Conservation (phyloP, 2,113 vertebrate genomes). For the Oxyura jamaicensis region DNA sequence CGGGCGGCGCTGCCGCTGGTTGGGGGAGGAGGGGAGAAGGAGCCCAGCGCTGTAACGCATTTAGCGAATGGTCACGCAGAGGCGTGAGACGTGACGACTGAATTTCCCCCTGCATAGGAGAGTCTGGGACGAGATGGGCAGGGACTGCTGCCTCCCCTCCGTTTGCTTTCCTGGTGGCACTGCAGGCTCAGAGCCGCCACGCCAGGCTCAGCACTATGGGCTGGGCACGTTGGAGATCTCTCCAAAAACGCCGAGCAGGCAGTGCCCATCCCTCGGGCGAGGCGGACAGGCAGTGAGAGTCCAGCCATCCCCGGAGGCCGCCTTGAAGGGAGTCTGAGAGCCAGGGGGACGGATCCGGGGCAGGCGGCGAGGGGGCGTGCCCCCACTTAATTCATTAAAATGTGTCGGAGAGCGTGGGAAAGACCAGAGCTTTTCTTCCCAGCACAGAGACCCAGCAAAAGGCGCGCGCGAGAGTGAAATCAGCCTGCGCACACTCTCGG, state of each 20-base stretch:
- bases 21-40: background rate
- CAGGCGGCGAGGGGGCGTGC: slow-evolving; percentile 82
- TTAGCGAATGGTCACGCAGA: background rate
- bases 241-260: background rate
- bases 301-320: slow-evolving; percentile 52
- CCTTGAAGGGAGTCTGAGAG: slow-evolving; percentile 49
- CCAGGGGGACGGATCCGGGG: slow-evolving; percentile 60
- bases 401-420: slow-evolving; percentile 99
- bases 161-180: background rate
- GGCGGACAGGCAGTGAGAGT: background rate
- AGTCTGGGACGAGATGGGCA: background rate
- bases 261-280: background rate
- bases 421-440: slow-evolving; percentile 98
- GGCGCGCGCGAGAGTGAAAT: slow-evolving; percentile 77
- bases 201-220: background rate
- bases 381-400: slow-evolving; percentile 93
- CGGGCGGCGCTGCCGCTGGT: fast-evolving
- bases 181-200: background rate
- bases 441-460: slow-evolving; percentile 82
- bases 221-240: background rate
- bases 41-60: background rate
- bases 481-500: slow-evolving; percentile 79
- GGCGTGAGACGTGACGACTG: background rate
- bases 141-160: background rate
- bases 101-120: background rate